Evolutionary conservation across 2,888 invertebrate genomes (phyloP).

Genomic region (Cenopis cana): DNA sequence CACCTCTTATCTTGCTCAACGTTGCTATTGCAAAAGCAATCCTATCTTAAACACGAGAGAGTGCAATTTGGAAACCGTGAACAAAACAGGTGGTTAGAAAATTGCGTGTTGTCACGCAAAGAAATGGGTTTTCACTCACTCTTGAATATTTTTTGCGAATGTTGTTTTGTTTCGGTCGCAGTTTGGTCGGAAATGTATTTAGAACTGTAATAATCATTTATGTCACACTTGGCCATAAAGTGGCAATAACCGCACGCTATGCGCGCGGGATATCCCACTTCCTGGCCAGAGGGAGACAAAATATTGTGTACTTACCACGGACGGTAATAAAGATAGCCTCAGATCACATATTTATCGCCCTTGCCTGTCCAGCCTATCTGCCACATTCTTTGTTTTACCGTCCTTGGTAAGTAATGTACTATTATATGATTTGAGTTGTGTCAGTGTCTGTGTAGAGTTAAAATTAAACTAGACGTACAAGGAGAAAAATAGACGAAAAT

Average conservation of each 20-base stretch:
- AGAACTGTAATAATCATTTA: not conserved
- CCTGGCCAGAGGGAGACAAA: no score
- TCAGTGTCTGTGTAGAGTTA: not conserved
- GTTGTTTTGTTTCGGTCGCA: conserved; percentile 14
- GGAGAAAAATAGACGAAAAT: no score
- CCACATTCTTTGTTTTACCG: no score
- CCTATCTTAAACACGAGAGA: not conserved
- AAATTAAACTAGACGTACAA: no score
- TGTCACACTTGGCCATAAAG: no score
- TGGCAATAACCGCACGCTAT: no score
- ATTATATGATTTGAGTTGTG: not conserved
- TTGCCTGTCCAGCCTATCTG: no score
- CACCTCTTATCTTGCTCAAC: conserved; percentile 6
- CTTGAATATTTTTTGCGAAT: conserved; percentile 26
- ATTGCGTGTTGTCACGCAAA: conserved; percentile 37
- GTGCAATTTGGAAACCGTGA: not conserved
- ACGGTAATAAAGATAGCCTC: no score
- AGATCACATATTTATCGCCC: no score
- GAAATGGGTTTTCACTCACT: conserved; percentile 31
- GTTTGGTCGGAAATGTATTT: conserved; percentile 4
- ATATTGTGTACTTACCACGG: no score
- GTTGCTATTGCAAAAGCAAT: not conserved
- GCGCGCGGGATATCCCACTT: no score
- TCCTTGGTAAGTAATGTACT: no score
- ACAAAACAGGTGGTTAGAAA: not conserved